Evolutionary conservation across 2,888 invertebrate genomes (phyloP).

Genomic region (Nyleta sp.): DNA sequence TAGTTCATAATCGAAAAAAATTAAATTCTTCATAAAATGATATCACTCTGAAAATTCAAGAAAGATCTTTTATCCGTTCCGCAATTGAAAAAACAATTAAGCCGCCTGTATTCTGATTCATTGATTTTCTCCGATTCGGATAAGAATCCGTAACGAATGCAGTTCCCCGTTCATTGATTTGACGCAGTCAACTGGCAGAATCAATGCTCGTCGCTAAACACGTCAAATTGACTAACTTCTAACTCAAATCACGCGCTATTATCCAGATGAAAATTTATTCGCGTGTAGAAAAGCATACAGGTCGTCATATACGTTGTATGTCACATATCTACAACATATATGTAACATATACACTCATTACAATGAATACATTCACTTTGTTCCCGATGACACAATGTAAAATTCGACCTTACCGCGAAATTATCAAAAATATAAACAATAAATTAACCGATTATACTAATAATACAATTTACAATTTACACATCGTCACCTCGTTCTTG

Average conservation of each 20-base stretch:
- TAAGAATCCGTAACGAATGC: constrained; percentile 23
- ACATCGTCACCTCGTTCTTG: constrained; percentile 22
- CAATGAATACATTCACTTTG: too few relatives aligned
- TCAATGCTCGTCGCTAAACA: constrained; percentile 29
- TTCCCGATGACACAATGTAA: constrained; percentile 34
- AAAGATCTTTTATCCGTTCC: neutral
- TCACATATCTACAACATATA: too few relatives aligned
- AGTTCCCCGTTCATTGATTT: constrained; percentile 30
- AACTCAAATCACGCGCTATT: constrained; percentile 30
- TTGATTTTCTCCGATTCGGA: constrained; percentile 22
- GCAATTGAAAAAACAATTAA: constrained; percentile 26
- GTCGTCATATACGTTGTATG: neutral
- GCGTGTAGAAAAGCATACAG: neutral
- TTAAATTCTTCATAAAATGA: constrained; percentile 7
- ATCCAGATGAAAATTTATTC: constrained; percentile 19
- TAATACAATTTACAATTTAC: constrained; percentile 44
- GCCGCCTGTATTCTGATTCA: constrained; percentile 13
- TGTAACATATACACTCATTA: too few relatives aligned
- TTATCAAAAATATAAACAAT: constrained; percentile 53
- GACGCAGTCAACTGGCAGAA: constrained; percentile 38
- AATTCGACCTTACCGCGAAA: constrained; percentile 26
- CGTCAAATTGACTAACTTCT: constrained; percentile 26
- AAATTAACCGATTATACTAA: constrained; percentile 39
- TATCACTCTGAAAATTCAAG: neutral
- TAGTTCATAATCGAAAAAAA: neutral